Evolutionary conservation across 2,888 invertebrate genomes (phyloP).

Genomic region (Sphinx pinastri): DNA sequence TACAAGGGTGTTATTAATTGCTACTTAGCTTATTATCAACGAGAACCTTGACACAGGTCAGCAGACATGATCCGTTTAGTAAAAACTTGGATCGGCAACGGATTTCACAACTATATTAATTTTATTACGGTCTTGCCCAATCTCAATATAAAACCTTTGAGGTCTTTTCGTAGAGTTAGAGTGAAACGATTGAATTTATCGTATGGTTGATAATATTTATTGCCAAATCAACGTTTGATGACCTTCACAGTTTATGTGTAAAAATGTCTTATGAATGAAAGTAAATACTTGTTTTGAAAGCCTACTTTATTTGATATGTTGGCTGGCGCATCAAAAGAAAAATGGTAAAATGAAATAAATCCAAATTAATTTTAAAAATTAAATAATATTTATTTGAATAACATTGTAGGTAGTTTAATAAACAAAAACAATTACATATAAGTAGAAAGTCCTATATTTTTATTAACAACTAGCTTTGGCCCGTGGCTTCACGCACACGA

Average conservation of each 20-base stretch:
- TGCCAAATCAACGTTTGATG: background rate
- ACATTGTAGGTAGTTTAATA: too few relatives aligned
- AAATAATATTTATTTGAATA: too few relatives aligned
- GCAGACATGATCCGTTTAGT: constrained; percentile 27
- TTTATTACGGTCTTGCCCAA: constrained; percentile 27
- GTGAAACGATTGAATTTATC: constrained; percentile 22
- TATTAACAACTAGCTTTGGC: too few relatives aligned
- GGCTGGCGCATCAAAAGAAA: too few relatives aligned
- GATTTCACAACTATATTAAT: constrained; percentile 26
- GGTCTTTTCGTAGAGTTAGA: constrained; percentile 2
- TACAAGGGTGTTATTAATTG: constrained; percentile 34
- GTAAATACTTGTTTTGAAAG: background rate
- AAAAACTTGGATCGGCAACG: constrained; percentile 23
- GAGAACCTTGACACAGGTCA: constrained; percentile 43
- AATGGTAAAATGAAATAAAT: too few relatives aligned
- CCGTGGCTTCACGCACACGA: too few relatives aligned
- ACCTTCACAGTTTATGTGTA: background rate
- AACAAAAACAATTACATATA: too few relatives aligned
- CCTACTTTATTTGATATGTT: too few relatives aligned
- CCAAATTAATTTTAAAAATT: too few relatives aligned
- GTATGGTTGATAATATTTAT: constrained; percentile 5
- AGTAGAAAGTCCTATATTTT: too few relatives aligned
- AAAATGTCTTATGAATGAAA: background rate
- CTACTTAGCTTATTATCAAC: constrained; percentile 39
- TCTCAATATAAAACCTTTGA: background rate